These are phyloP conservation scores for Channa argus DNA, from an alignment of 2,113 vertebrate genomes.

Conservation along the genomic window DNA sequence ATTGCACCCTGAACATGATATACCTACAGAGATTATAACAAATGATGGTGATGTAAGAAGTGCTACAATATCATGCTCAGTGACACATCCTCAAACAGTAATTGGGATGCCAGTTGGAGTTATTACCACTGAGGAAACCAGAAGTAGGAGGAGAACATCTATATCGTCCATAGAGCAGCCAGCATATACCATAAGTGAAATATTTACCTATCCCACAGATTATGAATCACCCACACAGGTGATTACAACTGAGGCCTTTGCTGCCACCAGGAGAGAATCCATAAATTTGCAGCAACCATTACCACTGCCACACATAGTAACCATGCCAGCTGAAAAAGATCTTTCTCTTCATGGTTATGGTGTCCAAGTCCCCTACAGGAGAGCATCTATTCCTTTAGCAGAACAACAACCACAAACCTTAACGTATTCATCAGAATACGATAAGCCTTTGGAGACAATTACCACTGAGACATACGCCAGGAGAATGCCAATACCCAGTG, in stretches of 20 bases:
- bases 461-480: constrained; percentile 62
- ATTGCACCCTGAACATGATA: constrained; percentile 54
- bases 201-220: constrained; percentile 50
- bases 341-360: constrained; percentile 39
- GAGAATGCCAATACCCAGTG: constrained; percentile 59
- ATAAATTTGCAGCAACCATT: constrained; percentile 66
- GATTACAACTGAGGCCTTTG: constrained; percentile 59
- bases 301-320: constrained; percentile 46
- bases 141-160: constrained; percentile 63
- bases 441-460: constrained; percentile 67
- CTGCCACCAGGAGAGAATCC: constrained; percentile 63
- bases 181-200: constrained; percentile 53
- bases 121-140: constrained; percentile 61
- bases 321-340: constrained; percentile 70
- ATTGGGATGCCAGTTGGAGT: constrained; percentile 50
- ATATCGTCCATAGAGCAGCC: constrained; percentile 63
- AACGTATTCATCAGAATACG: constrained; percentile 70
- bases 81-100: constrained; percentile 41
- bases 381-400: constrained; percentile 44
- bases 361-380: constrained; percentile 52
- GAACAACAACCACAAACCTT: constrained; percentile 51
- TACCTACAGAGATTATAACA: constrained; percentile 40
- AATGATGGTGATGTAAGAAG: constrained; percentile 29
- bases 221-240: constrained; percentile 60
- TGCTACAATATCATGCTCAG: constrained; percentile 36